Conservation (phyloP, 2,888 invertebrate species). For the Lasioglossum calceatum region DNA sequence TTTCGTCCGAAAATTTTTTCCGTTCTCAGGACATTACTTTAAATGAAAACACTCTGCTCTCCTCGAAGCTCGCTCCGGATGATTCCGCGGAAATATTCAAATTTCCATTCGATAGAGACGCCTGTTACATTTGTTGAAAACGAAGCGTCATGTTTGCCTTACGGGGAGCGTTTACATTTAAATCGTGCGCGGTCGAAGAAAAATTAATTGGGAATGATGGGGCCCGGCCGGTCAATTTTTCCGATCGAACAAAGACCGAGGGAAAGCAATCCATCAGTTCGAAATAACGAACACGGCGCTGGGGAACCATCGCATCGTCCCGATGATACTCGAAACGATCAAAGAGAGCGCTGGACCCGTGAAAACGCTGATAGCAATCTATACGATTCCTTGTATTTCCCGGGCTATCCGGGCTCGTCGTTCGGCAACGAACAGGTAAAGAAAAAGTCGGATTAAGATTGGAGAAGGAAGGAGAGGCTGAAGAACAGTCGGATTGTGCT, state of each 20-base stretch:
- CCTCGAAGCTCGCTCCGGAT: not conserved
- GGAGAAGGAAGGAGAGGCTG: slow-evolving; percentile 23
- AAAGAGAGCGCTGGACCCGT: slow-evolving; percentile 18
- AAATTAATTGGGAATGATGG: not conserved
- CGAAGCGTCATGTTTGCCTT: not conserved
- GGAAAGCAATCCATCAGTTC: slow-evolving; percentile 33
- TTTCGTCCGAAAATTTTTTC: not conserved
- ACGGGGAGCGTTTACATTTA: not conserved
- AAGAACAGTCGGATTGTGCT: slow-evolving; percentile 43
- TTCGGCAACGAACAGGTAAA: slow-evolving; percentile 47
- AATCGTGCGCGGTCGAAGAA: not conserved
- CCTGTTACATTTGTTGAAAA: not conserved
- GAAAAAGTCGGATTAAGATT: slow-evolving; percentile 57
- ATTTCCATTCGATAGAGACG: not conserved
- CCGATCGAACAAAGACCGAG: not conserved
- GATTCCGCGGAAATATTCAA: not conserved
- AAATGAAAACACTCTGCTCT: not conserved
- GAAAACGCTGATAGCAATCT: slow-evolving; percentile 57
- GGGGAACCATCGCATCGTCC: not conserved
- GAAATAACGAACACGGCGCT: slow-evolving; percentile 30
- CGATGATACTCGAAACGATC: slow-evolving; percentile 36
- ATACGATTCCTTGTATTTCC: slow-evolving; percentile 37
- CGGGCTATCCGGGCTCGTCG: slow-evolving; percentile 28
- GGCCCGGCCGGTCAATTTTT: not conserved
- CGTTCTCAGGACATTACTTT: not conserved